Evolutionary conservation across 2,113 vertebrate species (phyloP), one percentile per base, ranked within the genome.

Genomic region (Myxocyprinus asiaticus): DNA sequence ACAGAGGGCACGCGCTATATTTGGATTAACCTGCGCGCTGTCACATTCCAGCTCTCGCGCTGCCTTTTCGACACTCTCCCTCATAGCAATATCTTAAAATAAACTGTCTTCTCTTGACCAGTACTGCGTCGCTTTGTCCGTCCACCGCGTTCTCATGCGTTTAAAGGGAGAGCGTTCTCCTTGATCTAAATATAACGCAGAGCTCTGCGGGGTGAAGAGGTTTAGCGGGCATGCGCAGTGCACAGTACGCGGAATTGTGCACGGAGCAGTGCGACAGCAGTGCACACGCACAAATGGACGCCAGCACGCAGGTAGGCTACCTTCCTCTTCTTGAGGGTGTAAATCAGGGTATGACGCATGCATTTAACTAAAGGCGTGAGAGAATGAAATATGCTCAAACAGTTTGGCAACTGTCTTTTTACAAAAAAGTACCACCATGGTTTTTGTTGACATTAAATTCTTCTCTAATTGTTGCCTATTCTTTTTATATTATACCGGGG

Each of bases 161-260:
- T 61, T 47, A 22, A 3, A 22, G 5, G 2, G n/a, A 53, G 61
- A 22, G 48, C 65, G 22, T 5, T 8, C 22, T 65, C 11, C 62
- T 62, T 15, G 48, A 63, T 51, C 88, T 83, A 89, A 91, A 10
- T 2, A 48, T 90, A 91, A 92, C 91, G 91, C 86, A 75, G 22
- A 33, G 22, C 86, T 80, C 9, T 17, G 64, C 71, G 70, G 82
- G 51, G 51, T 6, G 67, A 14, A 12, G 22, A 1, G 22, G 22
- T 12, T 72, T 22, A 14, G 33, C 33, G 73, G 5, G 73, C 74
- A 76, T 76, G 74, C 74, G 74, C 74, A 17, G 6, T 48, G 12
- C 74, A 61, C 74, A 17, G 6, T 48, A 7, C 14, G 17, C 12
- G 12, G 22, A 63, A 45, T 51, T 6, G 58, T 33, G 45, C 71